Base-by-base conservation (phyloP, 1,140 invertebrate genomes). In the Ips nitidus region DNA sequence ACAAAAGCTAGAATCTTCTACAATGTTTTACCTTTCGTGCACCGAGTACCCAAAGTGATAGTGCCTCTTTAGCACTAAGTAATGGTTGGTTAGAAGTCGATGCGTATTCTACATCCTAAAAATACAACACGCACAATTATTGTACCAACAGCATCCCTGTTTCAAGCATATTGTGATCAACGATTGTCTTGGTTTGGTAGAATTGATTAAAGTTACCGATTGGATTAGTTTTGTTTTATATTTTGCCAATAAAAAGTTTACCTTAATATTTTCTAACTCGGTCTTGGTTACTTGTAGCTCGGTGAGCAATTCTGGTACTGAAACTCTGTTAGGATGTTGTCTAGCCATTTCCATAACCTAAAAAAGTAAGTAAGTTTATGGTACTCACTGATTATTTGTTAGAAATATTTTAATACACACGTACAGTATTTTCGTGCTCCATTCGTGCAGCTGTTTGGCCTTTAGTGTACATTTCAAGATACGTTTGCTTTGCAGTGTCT, bases 1-100 rank as follows among this genome's bases (percentile, higher is more conserved):
- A 61, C 66, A 42, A 66, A 66, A 57, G 43, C 40, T 52, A 52
- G 4, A 22, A 36, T 5, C 40, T 5, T 40, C 37, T 41, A n/a
- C 4, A 42, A 7, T 60, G 22, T 68, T 69, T 80, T 80, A 93
- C 91, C 91, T 93, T 92, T 86, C 91, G 87, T 84, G 90, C 90
- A 86, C 90, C 90, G 86, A 92, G 89, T 82, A 92, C 89, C 90
- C 90, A 93, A 82, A 93, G 89, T 84, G 91, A 91, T 87, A 93
- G 89, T 86, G 91, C 91, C 87, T 93, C 91, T 87, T 91, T 90
- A 86, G 90, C 90, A 83, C 89, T 92, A 84, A 93, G 89, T 84
- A 92, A 90, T 85, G 87, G 87, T 86, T 90, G 86, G 86, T 86
- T 83, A 82, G 83, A 83, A 81, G 86, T 82, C 83, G 83, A 84